Conservation (phyloP, 2,113 vertebrate genomes). For the Tychaedon coryphoeus region DNA sequence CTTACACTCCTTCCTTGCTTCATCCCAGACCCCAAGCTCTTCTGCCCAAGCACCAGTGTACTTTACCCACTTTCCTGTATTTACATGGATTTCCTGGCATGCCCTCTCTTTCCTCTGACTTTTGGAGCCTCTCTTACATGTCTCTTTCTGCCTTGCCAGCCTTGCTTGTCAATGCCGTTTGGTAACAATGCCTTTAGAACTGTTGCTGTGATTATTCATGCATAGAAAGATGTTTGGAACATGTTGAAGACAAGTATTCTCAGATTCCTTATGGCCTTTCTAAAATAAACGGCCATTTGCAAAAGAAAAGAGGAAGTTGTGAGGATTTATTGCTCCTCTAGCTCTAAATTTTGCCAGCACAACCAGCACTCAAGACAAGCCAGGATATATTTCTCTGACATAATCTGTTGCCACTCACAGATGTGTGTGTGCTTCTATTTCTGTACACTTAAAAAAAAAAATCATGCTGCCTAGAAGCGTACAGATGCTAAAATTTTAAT, state of each 20-base stretch:
- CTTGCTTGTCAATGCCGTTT: background rate
- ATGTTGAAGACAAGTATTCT: background rate
- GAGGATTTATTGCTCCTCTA: background rate
- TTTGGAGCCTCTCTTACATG: background rate
- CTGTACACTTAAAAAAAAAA: background rate
- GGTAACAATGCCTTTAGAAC: background rate
- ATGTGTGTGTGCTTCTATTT: background rate
- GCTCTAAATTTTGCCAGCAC: background rate
- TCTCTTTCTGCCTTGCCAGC: background rate
- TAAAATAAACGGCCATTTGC: background rate
- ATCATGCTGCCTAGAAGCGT: background rate
- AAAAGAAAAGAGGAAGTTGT: background rate
- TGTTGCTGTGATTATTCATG: background rate
- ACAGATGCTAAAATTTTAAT: background rate
- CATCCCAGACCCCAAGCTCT: background rate
- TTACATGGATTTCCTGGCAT: background rate
- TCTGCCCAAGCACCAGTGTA: background rate
- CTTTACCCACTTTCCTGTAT: background rate
- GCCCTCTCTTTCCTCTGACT: background rate
- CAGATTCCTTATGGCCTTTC: background rate
- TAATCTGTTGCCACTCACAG: background rate
- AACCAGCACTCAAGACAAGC: background rate
- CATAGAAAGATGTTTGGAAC: background rate
- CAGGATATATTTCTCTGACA: background rate
- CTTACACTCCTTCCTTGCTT: background rate